Evolutionary conservation across 2,113 vertebrate species (phyloP).

Genomic region (Rhea americana): DNA sequence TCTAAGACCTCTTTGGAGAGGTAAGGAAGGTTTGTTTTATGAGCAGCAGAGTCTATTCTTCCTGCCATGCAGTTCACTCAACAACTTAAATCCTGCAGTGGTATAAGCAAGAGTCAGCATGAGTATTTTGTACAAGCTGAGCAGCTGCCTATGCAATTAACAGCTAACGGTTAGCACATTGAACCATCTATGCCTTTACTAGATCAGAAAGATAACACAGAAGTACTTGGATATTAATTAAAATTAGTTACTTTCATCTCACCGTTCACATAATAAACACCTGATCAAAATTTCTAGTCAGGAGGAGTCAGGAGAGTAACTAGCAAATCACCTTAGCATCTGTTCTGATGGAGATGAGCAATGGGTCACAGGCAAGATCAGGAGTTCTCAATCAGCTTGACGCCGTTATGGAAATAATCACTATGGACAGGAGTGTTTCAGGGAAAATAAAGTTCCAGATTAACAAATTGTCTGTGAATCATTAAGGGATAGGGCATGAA

Average conservation of each 20-base stretch:
- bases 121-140: background rate
- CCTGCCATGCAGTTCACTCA: background rate
- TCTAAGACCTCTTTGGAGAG: background rate
- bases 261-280: background rate
- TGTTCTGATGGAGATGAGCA: background rate
- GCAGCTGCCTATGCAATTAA: background rate
- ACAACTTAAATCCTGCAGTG: background rate
- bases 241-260: background rate
- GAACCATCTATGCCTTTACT: background rate
- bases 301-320: background rate
- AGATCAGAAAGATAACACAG: background rate
- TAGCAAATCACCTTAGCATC: background rate
- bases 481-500: conserved; percentile 60
- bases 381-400: conserved; percentile 3
- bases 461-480: conserved; percentile 47
- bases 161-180: background rate
- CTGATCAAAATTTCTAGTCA: background rate
- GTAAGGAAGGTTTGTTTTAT: background rate
- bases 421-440: conserved; percentile 5
- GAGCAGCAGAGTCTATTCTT: background rate
- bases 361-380: background rate
- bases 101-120: background rate
- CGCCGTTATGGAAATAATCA: conserved; percentile 30
- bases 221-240: background rate
- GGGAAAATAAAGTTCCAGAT: conserved; percentile 41